Evolutionary conservation across 2,888 invertebrate species (phyloP).

Genomic region (Stenodera caucasica): DNA sequence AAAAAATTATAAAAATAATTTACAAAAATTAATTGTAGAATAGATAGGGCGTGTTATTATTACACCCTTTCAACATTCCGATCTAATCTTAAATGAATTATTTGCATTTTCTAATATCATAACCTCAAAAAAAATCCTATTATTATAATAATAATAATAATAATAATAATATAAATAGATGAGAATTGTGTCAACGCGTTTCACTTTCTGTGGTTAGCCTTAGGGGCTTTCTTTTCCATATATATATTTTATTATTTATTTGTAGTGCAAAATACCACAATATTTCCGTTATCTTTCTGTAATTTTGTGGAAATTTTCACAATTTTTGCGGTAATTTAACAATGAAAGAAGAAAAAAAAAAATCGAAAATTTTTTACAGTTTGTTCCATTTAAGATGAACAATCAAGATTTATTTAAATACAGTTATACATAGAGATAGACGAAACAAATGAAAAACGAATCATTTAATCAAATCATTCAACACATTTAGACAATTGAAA

Average conservation of each 20-base stretch:
- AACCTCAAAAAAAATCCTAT: no score
- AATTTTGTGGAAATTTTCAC: neutral
- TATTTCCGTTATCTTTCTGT: neutral
- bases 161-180: neutral
- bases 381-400: no score
- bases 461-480: no score
- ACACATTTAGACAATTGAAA: neutral
- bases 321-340: slow-evolving; percentile 1
- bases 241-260: neutral
- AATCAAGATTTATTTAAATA: no score
- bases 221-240: neutral
- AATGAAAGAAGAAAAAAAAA: no score
- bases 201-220: slow-evolving; percentile 5
- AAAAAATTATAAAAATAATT: slow-evolving; percentile 21
- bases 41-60: neutral
- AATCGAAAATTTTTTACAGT: no score
- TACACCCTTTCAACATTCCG: slow-evolving; percentile 5
- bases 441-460: no score
- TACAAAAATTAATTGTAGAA: no score
- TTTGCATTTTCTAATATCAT: neutral
- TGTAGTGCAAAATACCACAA: neutral
- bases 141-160: no score
- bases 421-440: no score
- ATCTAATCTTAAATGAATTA: slow-evolving; percentile 6
- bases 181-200: slow-evolving; percentile 3